These are phyloP conservation scores for Zoanthus sansibaricus DNA, from an alignment of 92 coral and sea anemone genomes.

Conservation along the genomic window DNA sequence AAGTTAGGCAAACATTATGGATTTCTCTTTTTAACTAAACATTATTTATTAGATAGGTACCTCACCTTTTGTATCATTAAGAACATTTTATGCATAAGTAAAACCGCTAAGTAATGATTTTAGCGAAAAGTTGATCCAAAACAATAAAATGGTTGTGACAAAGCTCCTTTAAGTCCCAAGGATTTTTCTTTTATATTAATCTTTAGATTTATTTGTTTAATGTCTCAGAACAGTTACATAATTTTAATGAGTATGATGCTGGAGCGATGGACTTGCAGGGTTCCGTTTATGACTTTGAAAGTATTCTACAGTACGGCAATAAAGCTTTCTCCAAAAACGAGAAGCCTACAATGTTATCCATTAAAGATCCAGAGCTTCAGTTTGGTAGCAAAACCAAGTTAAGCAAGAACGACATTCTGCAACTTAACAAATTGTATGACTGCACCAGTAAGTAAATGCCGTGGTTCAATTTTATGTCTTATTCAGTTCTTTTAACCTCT, in stretches of 20 bases:
- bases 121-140: too few species aligned
- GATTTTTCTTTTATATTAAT: too few species aligned
- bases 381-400: conserved; percentile 67
- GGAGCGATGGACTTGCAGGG: conserved; percentile 71
- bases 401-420: conserved; percentile 71
- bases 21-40: too few species aligned
- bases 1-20: too few species aligned
- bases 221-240: conserved; percentile 60
- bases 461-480: neutral
- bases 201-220: neutral
- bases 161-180: too few species aligned
- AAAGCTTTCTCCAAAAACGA: conserved; percentile 75
- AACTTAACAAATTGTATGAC: conserved; percentile 72
- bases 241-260: conserved; percentile 71
- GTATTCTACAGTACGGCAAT: conserved; percentile 85
- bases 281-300: conserved; percentile 78
- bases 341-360: conserved; percentile 75
- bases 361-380: conserved; percentile 68
- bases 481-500: neutral
- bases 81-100: too few species aligned
- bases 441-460: conserved; percentile 66
- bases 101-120: too few species aligned
- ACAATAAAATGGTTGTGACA: too few species aligned
- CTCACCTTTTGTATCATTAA: too few species aligned
- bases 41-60: too few species aligned